Evolutionary conservation across 2,888 invertebrate genomes (phyloP).

Genomic region (Synanthedon vespiformis): DNA sequence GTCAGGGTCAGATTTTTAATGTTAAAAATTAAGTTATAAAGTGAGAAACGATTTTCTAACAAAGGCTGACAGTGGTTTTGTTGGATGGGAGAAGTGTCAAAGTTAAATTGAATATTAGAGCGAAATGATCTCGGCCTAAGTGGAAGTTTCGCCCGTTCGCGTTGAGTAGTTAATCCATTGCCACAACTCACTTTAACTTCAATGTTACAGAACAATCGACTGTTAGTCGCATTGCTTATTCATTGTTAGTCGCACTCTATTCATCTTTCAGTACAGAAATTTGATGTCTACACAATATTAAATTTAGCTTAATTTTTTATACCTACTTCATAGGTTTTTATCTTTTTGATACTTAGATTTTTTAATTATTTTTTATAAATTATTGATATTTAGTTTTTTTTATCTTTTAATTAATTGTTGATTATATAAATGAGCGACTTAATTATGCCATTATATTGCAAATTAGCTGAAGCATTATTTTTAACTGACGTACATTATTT

Average conservation of each 20-base stretch:
- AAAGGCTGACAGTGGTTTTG: conserved; percentile 54
- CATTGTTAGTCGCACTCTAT: conserved; percentile 25
- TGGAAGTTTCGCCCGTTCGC: conserved; percentile 46
- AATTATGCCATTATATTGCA: no score
- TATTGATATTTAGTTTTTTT: no score
- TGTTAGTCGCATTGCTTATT: conserved; percentile 48
- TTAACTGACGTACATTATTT: no score
- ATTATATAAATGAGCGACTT: no score
- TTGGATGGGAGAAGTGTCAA: conserved; percentile 63
- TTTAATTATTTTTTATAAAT: no score
- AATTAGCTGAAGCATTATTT: no score
- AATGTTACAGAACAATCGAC: conserved; percentile 48
- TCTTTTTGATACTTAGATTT: no score
- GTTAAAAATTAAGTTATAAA: background rate
- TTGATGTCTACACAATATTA: no score
- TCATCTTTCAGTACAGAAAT: no score
- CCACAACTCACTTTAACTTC: conserved; percentile 59
- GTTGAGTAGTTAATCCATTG: conserved; percentile 63
- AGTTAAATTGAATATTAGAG: conserved; percentile 70
- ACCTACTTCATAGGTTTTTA: no score
- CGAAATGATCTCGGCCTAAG: conserved; percentile 51
- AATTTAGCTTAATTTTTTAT: no score
- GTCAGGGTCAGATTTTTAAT: background rate
- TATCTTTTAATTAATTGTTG: no score
- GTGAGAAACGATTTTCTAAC: conserved; percentile 14